phyloP scores from a whole-genome alignment of 2,113 vertebrate species.

The Danionella cerebrum region DNA sequence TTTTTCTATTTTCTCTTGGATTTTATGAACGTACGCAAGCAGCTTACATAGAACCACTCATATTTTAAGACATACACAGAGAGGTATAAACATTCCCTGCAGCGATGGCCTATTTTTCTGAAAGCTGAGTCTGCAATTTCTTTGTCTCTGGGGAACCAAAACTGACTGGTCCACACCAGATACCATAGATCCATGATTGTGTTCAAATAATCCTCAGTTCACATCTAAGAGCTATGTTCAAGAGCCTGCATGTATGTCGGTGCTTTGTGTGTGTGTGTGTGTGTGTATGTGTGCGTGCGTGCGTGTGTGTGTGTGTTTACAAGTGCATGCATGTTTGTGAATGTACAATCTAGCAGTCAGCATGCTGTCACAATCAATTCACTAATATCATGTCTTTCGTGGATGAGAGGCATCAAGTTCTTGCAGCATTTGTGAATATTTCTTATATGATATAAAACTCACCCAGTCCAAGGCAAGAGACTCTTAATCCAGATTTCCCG shows the following conservation, averaged over 20 bases:
- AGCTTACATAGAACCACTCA: background rate
- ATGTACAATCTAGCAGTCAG: background rate
- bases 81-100: background rate
- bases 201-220: background rate
- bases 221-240: background rate
- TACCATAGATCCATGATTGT: conserved; percentile 4
- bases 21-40: background rate
- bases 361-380: conserved; percentile 1
- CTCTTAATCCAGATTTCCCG: conserved; percentile 41
- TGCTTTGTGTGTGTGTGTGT: background rate
- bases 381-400: background rate
- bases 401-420: background rate
- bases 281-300: background rate
- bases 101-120: background rate
- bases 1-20: background rate
- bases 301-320: background rate
- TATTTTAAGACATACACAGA: background rate
- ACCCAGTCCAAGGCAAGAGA: conserved; percentile 41
- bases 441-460: conserved; percentile 7
- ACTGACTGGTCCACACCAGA: background rate
- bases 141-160: background rate
- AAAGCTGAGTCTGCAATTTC: conserved; percentile 13
- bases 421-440: background rate
- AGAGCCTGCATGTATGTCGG: background rate
- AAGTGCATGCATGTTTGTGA: background rate